Evolutionary conservation across 2,888 invertebrate species (phyloP).

Genomic region (Pecten maximus): DNA sequence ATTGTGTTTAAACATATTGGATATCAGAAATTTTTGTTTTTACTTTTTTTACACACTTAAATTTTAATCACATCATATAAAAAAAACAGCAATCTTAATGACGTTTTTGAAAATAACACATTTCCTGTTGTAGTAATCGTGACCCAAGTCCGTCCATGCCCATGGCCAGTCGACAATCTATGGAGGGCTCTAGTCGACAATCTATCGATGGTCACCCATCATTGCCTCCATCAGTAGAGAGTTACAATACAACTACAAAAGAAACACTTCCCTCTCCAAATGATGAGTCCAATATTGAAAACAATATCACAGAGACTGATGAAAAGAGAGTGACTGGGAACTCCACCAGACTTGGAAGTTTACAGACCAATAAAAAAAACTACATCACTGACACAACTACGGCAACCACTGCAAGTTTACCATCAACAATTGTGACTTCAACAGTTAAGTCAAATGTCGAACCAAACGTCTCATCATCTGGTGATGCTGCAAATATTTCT

Average conservation of each 20-base stretch:
- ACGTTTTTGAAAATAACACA: background rate
- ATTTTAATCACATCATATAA: no score
- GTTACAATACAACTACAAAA: background rate
- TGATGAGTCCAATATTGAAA: background rate
- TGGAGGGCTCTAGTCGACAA: conserved; percentile 17
- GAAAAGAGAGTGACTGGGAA: background rate
- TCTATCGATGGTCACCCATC: background rate
- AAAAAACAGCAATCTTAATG: background rate
- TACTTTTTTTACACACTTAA: no score
- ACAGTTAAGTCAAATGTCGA: background rate
- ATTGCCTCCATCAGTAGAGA: background rate
- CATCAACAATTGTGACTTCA: background rate
- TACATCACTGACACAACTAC: background rate
- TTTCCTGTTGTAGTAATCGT: background rate
- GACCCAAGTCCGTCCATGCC: background rate
- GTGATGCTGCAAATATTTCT: background rate
- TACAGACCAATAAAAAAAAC: background rate
- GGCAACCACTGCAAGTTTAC: background rate
- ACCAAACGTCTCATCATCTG: background rate
- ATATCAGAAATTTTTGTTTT: no score
- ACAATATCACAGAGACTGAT: background rate
- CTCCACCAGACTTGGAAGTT: background rate
- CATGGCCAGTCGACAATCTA: background rate
- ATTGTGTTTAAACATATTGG: no score
- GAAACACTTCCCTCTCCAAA: background rate